These are phyloP conservation scores for Thaumetopoea pityocampa DNA, from an alignment of 1,140 invertebrate genomes.

Conservation along the genomic window DNA sequence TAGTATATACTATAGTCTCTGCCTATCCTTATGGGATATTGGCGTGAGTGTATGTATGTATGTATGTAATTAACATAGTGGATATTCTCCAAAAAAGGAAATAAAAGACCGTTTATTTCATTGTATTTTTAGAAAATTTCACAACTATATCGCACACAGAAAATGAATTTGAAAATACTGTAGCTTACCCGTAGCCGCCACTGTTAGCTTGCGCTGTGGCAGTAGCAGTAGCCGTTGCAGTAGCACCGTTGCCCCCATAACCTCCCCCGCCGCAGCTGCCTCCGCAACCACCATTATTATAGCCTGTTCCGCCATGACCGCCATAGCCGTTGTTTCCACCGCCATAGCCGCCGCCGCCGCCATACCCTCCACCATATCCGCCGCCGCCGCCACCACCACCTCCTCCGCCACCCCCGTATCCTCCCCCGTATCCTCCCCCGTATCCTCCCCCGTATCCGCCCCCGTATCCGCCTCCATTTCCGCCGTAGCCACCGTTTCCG, in stretches of 20 bases:
- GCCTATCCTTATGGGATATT: too few relatives aligned
- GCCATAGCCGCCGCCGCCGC: slow-evolving; percentile 7
- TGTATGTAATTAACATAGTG: too few relatives aligned
- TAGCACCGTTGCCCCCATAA: slow-evolving; percentile 8
- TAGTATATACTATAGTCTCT: too few relatives aligned
- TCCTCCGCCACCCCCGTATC: slow-evolving; percentile 14
- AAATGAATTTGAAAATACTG: too few relatives aligned
- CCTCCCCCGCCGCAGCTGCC: slow-evolving; percentile 13
- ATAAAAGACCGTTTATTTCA: too few relatives aligned
- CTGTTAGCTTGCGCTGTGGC: slow-evolving; percentile 12
- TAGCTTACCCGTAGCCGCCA: slow-evolving; percentile 11
- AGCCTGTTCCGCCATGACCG: slow-evolving; percentile 18
- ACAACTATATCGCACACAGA: too few relatives aligned
- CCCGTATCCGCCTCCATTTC: slow-evolving; percentile 2
- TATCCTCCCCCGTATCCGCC: slow-evolving; percentile 28
- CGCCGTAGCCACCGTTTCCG: slow-evolving; percentile 4
- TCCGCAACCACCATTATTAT: slow-evolving; percentile 12
- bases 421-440: slow-evolving; percentile 21
- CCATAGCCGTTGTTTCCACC: slow-evolving; percentile 18
- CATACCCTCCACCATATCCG: background rate
- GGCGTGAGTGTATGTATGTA: too few relatives aligned
- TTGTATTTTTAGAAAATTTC: too few relatives aligned
- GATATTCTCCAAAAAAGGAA: too few relatives aligned
- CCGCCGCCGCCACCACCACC: slow-evolving; percentile 24
- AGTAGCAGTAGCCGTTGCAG: slow-evolving; percentile 2